Percentiles rank a stretch among this genome's conserved stretches.
These are phyloP conservation scores for Ophiodon elongatus DNA, from an alignment of 2,113 vertebrate species.

Conservation along the genomic window DNA sequence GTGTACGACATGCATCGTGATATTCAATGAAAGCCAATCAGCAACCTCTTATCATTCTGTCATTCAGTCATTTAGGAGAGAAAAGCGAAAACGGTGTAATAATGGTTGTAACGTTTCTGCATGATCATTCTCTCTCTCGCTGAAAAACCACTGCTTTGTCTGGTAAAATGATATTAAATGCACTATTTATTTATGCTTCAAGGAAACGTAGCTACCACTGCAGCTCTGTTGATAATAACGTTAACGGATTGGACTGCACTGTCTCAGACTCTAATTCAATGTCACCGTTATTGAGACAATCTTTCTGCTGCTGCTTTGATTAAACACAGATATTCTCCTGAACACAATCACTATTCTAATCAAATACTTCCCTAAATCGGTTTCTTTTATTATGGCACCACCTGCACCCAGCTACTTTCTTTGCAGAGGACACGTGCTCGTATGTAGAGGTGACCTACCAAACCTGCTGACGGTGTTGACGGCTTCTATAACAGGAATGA, in stretches of 20 bases:
- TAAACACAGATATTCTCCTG: background rate
- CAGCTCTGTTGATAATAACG: background rate
- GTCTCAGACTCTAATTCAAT: background rate
- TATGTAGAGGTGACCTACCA: slow-evolving; percentile 82
- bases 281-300: background rate
- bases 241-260: background rate
- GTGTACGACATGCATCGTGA: background rate
- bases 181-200: background rate
- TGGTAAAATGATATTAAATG: background rate
- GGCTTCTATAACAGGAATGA: slow-evolving; percentile 88
- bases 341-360: background rate
- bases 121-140: background rate
- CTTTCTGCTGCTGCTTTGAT: slow-evolving; percentile 2
- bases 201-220: background rate
- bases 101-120: background rate
- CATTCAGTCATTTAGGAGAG: background rate
- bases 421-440: background rate
- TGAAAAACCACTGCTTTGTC: background rate
- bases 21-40: too few species aligned
- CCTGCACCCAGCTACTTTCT: background rate
- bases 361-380: background rate
- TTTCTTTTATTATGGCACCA: background rate
- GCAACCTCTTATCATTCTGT: background rate
- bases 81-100: background rate
- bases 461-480: slow-evolving; percentile 92